phyloP scores from a whole-genome alignment of 2,888 invertebrate species.

The Tipula unca region DNA sequence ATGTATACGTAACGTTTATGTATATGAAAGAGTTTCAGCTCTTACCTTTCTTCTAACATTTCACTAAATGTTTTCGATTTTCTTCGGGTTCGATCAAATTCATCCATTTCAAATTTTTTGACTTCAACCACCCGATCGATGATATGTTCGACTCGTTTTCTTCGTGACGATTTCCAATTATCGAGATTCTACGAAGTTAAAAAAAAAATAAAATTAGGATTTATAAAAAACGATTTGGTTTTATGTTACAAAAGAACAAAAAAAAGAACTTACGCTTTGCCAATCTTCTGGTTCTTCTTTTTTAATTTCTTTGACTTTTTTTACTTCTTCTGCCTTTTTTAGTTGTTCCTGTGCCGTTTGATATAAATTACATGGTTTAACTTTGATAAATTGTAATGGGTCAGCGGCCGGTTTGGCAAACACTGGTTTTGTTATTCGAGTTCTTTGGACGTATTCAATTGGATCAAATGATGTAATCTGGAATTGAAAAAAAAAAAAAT shows the following conservation, averaged over 20 bases:
- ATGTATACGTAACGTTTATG: neutral
- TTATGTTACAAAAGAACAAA: neutral
- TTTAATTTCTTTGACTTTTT: slow-evolving; percentile 68
- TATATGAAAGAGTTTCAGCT: neutral
- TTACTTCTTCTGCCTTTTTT: slow-evolving; percentile 75
- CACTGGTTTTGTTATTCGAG: slow-evolving; percentile 58
- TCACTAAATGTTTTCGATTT: slow-evolving; percentile 90
- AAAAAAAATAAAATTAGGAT: slow-evolving; percentile 9
- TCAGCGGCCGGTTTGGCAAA: slow-evolving; percentile 78
- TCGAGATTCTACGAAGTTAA: slow-evolving; percentile 65
- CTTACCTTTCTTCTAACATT: slow-evolving; percentile 82
- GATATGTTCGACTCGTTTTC: slow-evolving; percentile 86
- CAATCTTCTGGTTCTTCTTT: slow-evolving; percentile 83
- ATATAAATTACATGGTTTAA: slow-evolving; percentile 79
- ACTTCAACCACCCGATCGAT: slow-evolving; percentile 85
- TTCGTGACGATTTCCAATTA: slow-evolving; percentile 87
- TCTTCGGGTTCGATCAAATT: slow-evolving; percentile 58
- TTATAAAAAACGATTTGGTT: too few relatives aligned
- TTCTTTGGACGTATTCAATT: slow-evolving; percentile 40
- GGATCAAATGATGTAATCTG: slow-evolving; percentile 41
- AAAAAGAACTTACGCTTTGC: slow-evolving; percentile 85
- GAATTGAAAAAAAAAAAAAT: slow-evolving; percentile 26
- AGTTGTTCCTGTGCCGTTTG: slow-evolving; percentile 78
- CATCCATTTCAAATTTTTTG: slow-evolving; percentile 75
- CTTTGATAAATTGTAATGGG: slow-evolving; percentile 82